Base-by-base conservation (phyloP, 1,140 invertebrate species). In the Formica selysi region DNA sequence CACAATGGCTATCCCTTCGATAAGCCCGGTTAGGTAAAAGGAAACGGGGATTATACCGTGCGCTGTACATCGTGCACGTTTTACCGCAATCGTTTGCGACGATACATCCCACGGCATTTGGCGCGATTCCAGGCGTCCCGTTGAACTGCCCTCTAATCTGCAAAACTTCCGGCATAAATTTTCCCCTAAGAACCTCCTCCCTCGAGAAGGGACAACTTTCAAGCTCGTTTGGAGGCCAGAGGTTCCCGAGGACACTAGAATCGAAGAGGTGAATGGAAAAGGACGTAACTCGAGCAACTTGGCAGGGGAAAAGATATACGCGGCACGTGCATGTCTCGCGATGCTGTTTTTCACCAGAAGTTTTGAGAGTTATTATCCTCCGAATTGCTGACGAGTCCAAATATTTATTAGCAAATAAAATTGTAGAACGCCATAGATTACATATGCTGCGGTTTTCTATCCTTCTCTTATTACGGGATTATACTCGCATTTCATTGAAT, bases 141-240 rank as follows among this genome's bases (percentile, higher is more conserved):
- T 59, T 71, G 54, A 19, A 64, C 65, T 26, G 16, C 61, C n/a
- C 51, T 44, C 26, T 81, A 81, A 81, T 81, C 51, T 81, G 26
- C 38, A 59, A 81, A 81, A 83, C 68, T 83, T 61, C 26, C 68
- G 57, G 13, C 38, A 22, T 81, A 81, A 74, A 83, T 83, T 83
- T 74, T 29, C 68, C n/a, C 29, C 7, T 61, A 57, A n/a, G n/a
- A 83, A 73, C n/a, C 48, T 44, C 38, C 19, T 59, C 38, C 38
- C 57, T 13, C 8, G 13, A 13, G 13, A 19, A 41, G 10, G 6
- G n/a, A 44, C 54, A 11, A 74, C 57, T 74, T 83, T 83, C 29
- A n/a, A 83, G 41, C 7, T 74, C 13, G 54, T 26, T 26, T 26
- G 2, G n/a, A 11, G 51, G 11, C 13, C 13, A 8, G 38, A 26